Evolutionary conservation across 2,797 vertebrate genomes (phyloP), one percentile per base, ranked within the genome.

Genomic region (Zalophus californianus): DNA sequence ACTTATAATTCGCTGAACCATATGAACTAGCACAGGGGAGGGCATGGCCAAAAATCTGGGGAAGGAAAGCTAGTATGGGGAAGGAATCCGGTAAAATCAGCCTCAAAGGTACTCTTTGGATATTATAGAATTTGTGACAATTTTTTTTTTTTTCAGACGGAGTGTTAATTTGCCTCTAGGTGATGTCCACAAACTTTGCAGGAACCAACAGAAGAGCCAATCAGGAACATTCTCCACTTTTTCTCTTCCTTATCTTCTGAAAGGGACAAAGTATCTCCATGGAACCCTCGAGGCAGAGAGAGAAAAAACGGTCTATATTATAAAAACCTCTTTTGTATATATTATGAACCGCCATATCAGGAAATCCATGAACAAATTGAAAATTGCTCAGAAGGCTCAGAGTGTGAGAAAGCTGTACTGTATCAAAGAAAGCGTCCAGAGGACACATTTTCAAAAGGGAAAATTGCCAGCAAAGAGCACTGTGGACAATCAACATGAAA

Each of bases 401-500:
- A 93, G 90, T 78, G 86, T 73, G 89, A 85, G 2, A 10, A 75
- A 96, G 89, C 84, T 77, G 14, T 25, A 83, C 32, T 13, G 6
- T 70, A 95, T 97, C 90, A 98, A 73, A 73, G 89, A 94, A 27
- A 86, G 80, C 95, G 56, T 83, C 84, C 83, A 97, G 88, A 98
- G 97, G 87, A 98, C 77, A 89, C 21, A 4, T 97, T 94, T 98
- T 95, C 95, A 96, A 98, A 98, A 94, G 89, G 97, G 78, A 98
- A 97, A 98, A 66, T 44, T 89, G 90, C 89, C 58, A 85, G 86
- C 96, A 92, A 97, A 97, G 97, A 97, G 70, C 62, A 50, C 84
- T 84, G 94, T 91, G 93, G 96, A 97, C 97, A 98, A 98, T 98
- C 98, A 98, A 97, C 98, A 95, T 89, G 96, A 98, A 98, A 98